Percentiles rank a stretch among this genome's conserved stretches.
phyloP scores from a whole-genome alignment of 1,140 invertebrate species.

The Pollicipes pollicipes region DNA sequence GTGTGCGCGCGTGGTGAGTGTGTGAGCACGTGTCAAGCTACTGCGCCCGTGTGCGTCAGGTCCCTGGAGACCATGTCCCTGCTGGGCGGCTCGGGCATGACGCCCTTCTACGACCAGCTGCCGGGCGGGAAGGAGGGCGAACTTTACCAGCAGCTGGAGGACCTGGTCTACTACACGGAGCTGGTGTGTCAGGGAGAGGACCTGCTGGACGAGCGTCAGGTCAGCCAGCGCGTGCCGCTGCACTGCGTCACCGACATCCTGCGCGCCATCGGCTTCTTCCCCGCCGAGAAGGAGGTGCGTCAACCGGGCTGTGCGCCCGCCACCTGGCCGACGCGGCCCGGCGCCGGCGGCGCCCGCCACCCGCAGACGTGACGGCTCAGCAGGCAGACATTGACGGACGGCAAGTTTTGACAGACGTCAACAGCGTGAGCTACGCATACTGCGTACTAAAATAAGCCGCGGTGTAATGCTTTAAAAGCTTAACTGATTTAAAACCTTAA shows the following conservation, averaged over 20 bases:
- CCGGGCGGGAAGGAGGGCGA: constrained; percentile 35
- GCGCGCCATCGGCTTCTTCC: constrained; percentile 52
- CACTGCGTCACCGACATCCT: constrained; percentile 48
- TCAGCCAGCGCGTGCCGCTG: constrained; percentile 38
- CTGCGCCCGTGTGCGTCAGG: constrained; percentile 17
- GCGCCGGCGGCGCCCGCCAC: no score
- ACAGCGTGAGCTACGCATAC: no score
- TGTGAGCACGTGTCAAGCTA: no score
- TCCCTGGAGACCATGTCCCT: constrained; percentile 27
- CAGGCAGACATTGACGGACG: no score
- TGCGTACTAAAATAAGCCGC: no score
- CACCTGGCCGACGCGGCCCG: no score
- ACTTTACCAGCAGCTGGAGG: constrained; percentile 46
- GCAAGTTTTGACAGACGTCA: no score
- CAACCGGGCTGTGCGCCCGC: no score
- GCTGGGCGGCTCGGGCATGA: constrained; percentile 28
- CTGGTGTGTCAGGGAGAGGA: constrained; percentile 48
- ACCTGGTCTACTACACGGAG: constrained; percentile 53
- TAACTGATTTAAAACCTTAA: no score
- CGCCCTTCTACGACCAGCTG: constrained; percentile 29
- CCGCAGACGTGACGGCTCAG: no score
- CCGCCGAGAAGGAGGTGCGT: constrained; percentile 46
- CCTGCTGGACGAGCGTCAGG: constrained; percentile 34
- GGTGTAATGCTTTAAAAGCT: no score
- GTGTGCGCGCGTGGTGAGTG: no score